Evolutionary conservation across 2,113 vertebrate species (phyloP).

Genomic region (Stictonetta naevosa): DNA sequence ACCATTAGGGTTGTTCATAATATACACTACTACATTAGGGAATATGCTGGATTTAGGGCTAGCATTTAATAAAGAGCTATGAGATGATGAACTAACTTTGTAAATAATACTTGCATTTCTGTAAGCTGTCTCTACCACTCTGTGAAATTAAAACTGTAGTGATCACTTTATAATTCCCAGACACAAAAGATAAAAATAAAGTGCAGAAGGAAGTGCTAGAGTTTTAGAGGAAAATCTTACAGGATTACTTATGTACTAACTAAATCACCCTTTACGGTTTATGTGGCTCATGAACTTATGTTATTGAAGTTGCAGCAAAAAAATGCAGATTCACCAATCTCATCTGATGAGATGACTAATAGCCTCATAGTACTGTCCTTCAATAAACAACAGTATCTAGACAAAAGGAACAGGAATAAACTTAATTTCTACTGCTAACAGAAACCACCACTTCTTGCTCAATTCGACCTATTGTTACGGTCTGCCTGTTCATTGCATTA

Average conservation of each 20-base stretch:
- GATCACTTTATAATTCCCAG: not conserved
- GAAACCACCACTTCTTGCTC: not conserved
- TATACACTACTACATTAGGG: not conserved
- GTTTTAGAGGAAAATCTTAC: not conserved
- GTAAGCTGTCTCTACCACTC: not conserved
- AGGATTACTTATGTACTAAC: not conserved
- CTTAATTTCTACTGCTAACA: not conserved
- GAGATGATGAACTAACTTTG: not conserved
- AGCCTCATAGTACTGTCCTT: not conserved
- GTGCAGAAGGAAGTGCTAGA: not conserved
- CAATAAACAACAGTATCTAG: not conserved
- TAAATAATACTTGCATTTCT: not conserved
- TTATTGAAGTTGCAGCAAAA: not conserved
- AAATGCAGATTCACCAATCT: not conserved
- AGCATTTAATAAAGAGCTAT: not conserved
- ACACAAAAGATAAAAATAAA: not conserved
- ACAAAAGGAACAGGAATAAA: not conserved
- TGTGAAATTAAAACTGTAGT: not conserved
- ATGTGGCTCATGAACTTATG: not conserved
- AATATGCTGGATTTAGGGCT: not conserved
- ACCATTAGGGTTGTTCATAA: not conserved
- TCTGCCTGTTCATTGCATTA: not conserved
- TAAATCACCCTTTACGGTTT: not conserved
- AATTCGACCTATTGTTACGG: not conserved
- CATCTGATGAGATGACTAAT: not conserved